These are phyloP conservation scores for Lepidochitona cinerea DNA, from an alignment of 2,888 invertebrate genomes.

Conservation along the genomic window DNA sequence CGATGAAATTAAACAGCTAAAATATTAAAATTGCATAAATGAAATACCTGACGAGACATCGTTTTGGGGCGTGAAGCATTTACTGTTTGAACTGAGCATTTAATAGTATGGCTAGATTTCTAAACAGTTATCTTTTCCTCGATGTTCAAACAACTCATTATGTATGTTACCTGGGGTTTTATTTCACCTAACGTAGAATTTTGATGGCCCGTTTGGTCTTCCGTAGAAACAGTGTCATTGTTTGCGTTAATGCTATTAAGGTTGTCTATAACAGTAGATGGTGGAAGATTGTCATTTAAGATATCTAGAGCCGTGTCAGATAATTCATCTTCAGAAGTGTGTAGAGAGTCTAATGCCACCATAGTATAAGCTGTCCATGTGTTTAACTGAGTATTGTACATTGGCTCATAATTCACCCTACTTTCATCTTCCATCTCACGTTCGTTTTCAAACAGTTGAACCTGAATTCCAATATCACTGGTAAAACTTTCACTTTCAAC, in stretches of 20 bases:
- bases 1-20: too few relatives aligned
- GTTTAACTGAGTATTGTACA: neutral
- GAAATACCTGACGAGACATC: too few relatives aligned
- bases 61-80: too few relatives aligned
- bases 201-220: neutral
- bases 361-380: neutral
- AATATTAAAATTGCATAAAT: too few relatives aligned
- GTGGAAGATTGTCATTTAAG: neutral
- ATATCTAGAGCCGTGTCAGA: neutral
- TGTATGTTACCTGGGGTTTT: too few relatives aligned
- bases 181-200: neutral
- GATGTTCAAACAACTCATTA: too few relatives aligned
- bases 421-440: neutral
- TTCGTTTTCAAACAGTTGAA: neutral
- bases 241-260: neutral
- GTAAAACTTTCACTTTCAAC: neutral
- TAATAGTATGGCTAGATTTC: too few relatives aligned
- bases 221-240: neutral
- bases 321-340: neutral
- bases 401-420: neutral
- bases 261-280: neutral
- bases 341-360: neutral
- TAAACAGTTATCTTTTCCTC: too few relatives aligned
- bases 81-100: too few relatives aligned
- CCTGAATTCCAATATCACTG: too few relatives aligned